These are phyloP conservation scores for Brachyistius frenatus DNA, from an alignment of 2,113 vertebrate genomes.

Conservation along the genomic window DNA sequence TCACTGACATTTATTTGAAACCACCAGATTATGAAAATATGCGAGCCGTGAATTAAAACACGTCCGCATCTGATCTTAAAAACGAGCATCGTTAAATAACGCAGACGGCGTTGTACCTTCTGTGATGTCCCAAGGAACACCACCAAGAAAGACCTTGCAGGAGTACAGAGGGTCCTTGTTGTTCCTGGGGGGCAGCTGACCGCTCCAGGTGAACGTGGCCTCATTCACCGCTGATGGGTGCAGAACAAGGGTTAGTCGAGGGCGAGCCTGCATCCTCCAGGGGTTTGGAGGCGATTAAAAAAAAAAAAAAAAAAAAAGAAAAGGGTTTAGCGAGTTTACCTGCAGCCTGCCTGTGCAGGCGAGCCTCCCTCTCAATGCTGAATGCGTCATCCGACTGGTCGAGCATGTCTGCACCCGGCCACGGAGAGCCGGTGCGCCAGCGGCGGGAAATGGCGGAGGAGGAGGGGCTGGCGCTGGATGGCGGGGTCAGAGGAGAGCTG, in stretches of 20 bases:
- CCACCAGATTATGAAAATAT: too few species aligned
- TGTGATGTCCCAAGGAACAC: conserved; percentile 98
- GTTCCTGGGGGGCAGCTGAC: conserved; percentile 95
- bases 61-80: too few species aligned
- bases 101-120: conserved; percentile 85
- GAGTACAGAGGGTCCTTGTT: conserved; percentile 98
- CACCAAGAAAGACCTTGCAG: conserved; percentile 98
- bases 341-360: conserved; percentile 96
- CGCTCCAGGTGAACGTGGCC: conserved; percentile 97
- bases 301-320: not conserved
- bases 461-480: conserved; percentile 83
- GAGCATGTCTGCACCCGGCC: conserved; percentile 92
- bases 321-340: conserved; percentile 75
- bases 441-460: conserved; percentile 87
- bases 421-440: conserved; percentile 92
- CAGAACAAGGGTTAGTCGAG: not conserved
- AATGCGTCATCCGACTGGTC: conserved; percentile 93
- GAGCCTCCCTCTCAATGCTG: conserved; percentile 97
- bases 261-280: not conserved
- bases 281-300: not conserved
- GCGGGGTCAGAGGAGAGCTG: conserved; percentile 88
- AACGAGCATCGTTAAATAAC: not conserved
- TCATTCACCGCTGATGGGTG: conserved; percentile 91
- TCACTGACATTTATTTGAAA: too few species aligned
- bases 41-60: too few species aligned